phyloP scores from a whole-genome alignment of 2,113 vertebrate genomes.

The Pao palembangensis region DNA sequence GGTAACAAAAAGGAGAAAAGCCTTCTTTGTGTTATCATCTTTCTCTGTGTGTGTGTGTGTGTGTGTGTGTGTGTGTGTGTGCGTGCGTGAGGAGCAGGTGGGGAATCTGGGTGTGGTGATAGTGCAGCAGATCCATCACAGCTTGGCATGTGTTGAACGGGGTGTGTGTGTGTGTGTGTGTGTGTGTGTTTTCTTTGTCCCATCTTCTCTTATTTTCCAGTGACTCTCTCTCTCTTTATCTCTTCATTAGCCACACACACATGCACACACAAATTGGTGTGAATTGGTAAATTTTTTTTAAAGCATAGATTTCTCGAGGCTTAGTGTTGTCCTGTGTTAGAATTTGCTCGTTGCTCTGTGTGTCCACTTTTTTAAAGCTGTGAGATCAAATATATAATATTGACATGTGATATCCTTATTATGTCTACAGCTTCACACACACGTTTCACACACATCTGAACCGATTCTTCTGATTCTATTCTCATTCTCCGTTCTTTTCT shows the following conservation, averaged over 20 bases:
- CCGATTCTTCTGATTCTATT: too few species aligned
- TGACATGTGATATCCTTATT: too few species aligned
- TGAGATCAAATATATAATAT: too few species aligned
- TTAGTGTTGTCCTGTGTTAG: background rate
- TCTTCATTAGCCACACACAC: background rate
- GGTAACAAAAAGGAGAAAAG: too few species aligned
- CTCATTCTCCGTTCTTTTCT: too few species aligned
- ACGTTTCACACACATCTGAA: too few species aligned
- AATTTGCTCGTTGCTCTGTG: too few species aligned
- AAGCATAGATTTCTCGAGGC: background rate
- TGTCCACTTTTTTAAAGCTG: too few species aligned
- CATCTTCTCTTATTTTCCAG: slow-evolving; percentile 36
- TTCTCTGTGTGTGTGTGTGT: background rate
- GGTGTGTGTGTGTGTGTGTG: too few species aligned
- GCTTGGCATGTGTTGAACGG: slow-evolving; percentile 45
- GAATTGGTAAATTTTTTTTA: background rate
- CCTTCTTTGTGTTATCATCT: too few species aligned
- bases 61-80: slow-evolving; percentile 13
- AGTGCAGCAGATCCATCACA: slow-evolving; percentile 56
- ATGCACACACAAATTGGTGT: too few species aligned
- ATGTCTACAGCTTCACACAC: too few species aligned
- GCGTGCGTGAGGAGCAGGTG: slow-evolving; percentile 45
- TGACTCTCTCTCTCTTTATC: background rate
- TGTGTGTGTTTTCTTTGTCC: slow-evolving; percentile 44
- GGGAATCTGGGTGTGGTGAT: slow-evolving; percentile 31